These are phyloP conservation scores for Aphelinus certus DNA, from an alignment of 1,140 invertebrate species.

Conservation along the genomic window DNA sequence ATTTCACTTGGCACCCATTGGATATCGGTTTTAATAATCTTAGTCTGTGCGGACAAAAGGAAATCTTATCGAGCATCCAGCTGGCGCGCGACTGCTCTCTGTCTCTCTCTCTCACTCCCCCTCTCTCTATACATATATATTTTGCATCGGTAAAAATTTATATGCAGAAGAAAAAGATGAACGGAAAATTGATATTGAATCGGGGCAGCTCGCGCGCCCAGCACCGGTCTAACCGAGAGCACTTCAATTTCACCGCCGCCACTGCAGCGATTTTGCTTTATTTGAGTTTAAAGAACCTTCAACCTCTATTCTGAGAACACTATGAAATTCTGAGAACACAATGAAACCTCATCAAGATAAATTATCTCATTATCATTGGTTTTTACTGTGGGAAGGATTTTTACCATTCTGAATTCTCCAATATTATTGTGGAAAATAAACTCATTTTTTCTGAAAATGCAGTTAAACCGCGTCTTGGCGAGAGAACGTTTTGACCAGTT, in stretches of 20 bases:
- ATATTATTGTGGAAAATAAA: too few species aligned
- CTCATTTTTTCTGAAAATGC: too few species aligned
- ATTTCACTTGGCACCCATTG: slow-evolving; percentile 1
- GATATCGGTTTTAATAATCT: slow-evolving; percentile 33
- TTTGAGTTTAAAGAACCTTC: slow-evolving; percentile 19
- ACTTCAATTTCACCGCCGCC: background rate
- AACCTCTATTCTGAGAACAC: too few species aligned
- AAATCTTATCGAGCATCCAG: slow-evolving; percentile 23
- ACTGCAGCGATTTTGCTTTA: slow-evolving; percentile 8
- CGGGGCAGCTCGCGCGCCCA: background rate
- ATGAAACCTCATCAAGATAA: too few species aligned
- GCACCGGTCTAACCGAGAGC: background rate
- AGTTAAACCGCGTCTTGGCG: too few species aligned
- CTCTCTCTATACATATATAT: background rate
- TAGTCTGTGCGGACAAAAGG: background rate
- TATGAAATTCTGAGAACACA: too few species aligned
- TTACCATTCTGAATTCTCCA: too few species aligned
- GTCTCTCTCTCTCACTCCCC: too few species aligned
- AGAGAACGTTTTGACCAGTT: too few species aligned
- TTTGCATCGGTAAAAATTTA: background rate
- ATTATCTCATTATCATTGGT: too few species aligned
- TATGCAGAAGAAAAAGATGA: background rate
- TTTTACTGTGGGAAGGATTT: too few species aligned
- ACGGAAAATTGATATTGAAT: slow-evolving; percentile 18
- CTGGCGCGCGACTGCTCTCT: background rate